A percentile compares a stretch with the other conserved stretches of the same genome.
phyloP scores from a whole-genome alignment of 1,140 invertebrate genomes.

The Heliconius nattereri region DNA sequence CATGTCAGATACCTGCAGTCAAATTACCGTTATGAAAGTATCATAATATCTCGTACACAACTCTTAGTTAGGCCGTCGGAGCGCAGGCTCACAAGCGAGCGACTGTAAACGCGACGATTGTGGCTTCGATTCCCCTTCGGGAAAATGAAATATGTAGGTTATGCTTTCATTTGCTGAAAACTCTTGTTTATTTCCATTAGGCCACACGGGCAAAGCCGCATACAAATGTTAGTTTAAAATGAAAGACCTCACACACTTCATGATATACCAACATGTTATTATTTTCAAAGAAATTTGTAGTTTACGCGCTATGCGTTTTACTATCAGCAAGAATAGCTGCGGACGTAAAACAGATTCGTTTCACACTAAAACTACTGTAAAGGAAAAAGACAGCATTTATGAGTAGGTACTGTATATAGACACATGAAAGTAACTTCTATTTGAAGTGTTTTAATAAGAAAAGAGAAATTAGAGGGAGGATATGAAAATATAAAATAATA shows the following conservation, averaged over 20 bases:
- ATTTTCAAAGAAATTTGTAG: neutral
- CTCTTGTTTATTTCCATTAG: no score
- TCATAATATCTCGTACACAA: no score
- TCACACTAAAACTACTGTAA: conserved; percentile 7
- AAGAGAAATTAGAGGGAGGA: no score
- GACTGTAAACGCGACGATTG: no score
- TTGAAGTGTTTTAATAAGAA: neutral
- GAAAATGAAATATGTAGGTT: no score
- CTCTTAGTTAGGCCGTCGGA: no score
- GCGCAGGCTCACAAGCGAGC: no score
- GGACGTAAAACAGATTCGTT: conserved; percentile 3
- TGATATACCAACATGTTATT: neutral
- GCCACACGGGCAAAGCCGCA: neutral
- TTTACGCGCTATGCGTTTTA: neutral
- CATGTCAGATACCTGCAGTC: no score
- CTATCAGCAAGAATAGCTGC: conserved; percentile 3
- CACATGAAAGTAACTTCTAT: neutral
- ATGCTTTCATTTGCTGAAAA: no score
- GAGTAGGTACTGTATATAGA: neutral
- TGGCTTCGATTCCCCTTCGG: no score
- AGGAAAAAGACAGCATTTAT: neutral
- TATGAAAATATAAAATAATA: no score
- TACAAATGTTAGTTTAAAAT: neutral
- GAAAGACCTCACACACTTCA: neutral
- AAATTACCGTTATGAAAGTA: no score